Evolutionary conservation across 2,888 invertebrate species (phyloP), one percentile per base, ranked within the genome.

Genomic region (Meghimatium bilineatum): DNA sequence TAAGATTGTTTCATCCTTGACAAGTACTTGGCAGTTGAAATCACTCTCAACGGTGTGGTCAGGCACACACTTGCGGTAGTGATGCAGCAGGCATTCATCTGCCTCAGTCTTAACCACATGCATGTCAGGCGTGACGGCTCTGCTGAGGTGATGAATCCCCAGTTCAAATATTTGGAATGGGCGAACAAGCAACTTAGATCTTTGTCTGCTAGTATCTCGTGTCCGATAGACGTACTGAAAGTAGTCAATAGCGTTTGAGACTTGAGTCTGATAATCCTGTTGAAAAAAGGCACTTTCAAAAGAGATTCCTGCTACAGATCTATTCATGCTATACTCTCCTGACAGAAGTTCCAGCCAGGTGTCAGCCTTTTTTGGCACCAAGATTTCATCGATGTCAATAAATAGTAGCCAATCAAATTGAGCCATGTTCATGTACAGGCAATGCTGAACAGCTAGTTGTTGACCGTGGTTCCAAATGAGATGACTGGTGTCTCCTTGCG

Each of bases 401-500:
- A 93, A 93, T 44, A 91, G 89, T 23, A 92, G 84, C 86, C 90
- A 92, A 67, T 90, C 86, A 85, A 88, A 91, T 10, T 84, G 80
- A 17, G 89, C 88, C 91, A 93, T 93, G 76, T 89, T 89, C 60
- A 91, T 87, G 87, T 93, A 92, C 3, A 93, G 89, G 82, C 93
- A 93, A 87, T 93, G 92, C 82, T 93, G 92, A 82, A 92, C 89
- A n/a, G 93, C 90, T 32, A 93, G 63, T 29, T 91, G 88, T 82
- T 93, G 93, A 1, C 93, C 93, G 80, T 92, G 87, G 84, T 93
- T 92, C 93, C 93, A 93, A 17, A 93, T 90, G 26, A 87, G 78
- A 23, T 87, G 86, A 49, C 86, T 86, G 36, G 79, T 81, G n/a
- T 56, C 52, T 32, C 34, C n/a, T 34, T 71, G 23, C 26, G 29